Percentiles rank a stretch among this genome's conserved stretches.
phyloP scores from a whole-genome alignment of 2,797 vertebrate genomes.

The Macropus fuliginosus region DNA sequence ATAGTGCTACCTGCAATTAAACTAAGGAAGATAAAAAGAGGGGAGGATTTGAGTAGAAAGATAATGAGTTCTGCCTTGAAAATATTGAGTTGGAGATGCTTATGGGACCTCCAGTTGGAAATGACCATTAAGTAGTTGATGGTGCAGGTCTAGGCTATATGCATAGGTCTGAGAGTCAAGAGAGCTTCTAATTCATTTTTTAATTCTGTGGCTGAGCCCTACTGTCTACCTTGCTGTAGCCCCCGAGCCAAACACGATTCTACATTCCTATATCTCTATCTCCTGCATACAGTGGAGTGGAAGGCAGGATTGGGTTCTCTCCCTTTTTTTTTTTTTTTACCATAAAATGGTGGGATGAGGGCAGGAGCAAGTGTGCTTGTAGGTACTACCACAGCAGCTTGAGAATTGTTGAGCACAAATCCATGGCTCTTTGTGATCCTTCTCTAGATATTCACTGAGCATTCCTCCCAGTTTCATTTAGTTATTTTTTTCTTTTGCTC shows the following conservation, averaged over 20 bases:
- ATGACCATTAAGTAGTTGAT: background rate
- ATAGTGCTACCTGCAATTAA: background rate
- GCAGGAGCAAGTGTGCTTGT: background rate
- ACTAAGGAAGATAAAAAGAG: background rate
- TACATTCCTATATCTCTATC: background rate
- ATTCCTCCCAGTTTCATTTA: background rate
- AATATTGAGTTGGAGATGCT: background rate
- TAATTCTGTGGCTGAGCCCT: background rate
- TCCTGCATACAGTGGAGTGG: background rate
- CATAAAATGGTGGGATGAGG: background rate
- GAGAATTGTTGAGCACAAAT: background rate
- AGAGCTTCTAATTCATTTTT: background rate
- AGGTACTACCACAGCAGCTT: background rate
- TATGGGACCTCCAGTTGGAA: background rate
- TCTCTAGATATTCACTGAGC: background rate
- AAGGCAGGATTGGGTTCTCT: background rate
- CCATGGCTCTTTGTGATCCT: background rate
- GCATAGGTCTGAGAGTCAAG: background rate
- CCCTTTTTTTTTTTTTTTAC: background rate
- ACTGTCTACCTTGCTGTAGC: background rate
- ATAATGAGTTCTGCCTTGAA: background rate
- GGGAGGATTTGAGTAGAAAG: background rate
- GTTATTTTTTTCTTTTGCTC: no score
- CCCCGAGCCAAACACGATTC: background rate
- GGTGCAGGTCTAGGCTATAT: no score